Percentiles rank a stretch among this genome's conserved stretches.
Conservation (phyloP, 2,797 vertebrate species). For the Pseudopleuronectes americanus region DNA sequence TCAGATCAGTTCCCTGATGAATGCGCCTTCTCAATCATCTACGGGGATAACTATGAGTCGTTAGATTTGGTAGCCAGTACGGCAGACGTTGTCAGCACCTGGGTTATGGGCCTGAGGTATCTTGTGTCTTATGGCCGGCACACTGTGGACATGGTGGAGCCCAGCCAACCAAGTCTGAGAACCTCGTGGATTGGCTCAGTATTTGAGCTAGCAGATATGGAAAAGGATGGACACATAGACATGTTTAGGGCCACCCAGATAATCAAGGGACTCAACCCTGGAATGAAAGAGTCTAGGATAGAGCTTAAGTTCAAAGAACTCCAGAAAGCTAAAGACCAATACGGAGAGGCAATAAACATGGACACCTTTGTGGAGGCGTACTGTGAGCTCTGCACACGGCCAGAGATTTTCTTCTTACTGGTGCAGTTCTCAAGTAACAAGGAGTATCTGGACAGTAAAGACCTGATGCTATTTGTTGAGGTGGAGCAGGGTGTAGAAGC, state of each 20-base stretch:
- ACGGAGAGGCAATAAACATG: constrained; percentile 84
- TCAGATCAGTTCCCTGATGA: constrained; percentile 94
- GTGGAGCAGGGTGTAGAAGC: constrained; percentile 93
- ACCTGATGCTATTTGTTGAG: constrained; percentile 92
- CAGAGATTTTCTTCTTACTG: constrained; percentile 93
- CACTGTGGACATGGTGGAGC: constrained; percentile 84
- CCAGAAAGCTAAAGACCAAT: constrained; percentile 89
- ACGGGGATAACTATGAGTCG: constrained; percentile 94
- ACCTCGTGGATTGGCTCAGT: constrained; percentile 93
- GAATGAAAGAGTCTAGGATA: constrained; percentile 91
- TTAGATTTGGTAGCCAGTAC: constrained; percentile 92
- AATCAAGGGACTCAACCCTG: constrained; percentile 92
- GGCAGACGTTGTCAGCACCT: constrained; percentile 91
- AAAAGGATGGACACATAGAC: constrained; percentile 87
- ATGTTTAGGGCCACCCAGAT: constrained; percentile 90
- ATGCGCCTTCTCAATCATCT: constrained; percentile 95
- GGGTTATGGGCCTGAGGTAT: constrained; percentile 96
- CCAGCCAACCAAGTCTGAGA: constrained; percentile 87
- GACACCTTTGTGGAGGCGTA: constrained; percentile 91
- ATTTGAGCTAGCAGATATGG: constrained; percentile 89
- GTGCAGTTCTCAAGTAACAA: constrained; percentile 97
- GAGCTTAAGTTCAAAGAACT: constrained; percentile 95
- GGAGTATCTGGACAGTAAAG: constrained; percentile 92
- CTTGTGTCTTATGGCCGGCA: constrained; percentile 92
- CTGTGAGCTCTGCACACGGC: constrained; percentile 93